phyloP scores from a whole-genome alignment of 1,140 invertebrate species.

The Macrosteles quadrilineatus region DNA sequence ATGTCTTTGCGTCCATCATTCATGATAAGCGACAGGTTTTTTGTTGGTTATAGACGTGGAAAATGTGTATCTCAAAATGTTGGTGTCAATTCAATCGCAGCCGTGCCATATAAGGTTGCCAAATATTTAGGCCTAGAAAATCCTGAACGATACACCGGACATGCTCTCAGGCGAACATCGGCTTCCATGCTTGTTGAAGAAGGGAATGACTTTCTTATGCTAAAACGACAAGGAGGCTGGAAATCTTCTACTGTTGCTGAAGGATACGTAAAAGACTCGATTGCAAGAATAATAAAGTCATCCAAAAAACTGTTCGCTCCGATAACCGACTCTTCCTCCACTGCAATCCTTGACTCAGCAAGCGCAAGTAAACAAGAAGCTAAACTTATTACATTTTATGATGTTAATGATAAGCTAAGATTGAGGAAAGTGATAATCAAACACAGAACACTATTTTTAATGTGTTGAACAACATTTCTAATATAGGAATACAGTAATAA shows the following conservation, averaged over 20 bases:
- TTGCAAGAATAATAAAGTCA: background rate
- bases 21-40: constrained; percentile 23
- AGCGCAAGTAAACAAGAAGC: background rate
- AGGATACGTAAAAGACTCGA: constrained; percentile 2
- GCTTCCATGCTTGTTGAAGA: constrained; percentile 27
- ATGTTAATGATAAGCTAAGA: background rate
- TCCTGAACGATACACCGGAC: constrained; percentile 24
- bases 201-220: constrained; percentile 31
- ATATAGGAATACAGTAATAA: too few relatives aligned
- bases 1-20: constrained; percentile 31
- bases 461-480: too few relatives aligned
- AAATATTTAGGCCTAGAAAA: constrained; percentile 26
- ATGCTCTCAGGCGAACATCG: constrained; percentile 29
- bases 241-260: constrained; percentile 33
- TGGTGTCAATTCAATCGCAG: constrained; percentile 35
- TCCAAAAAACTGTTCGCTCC: background rate
- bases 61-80: constrained; percentile 36
- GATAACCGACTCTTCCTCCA: background rate
- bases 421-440: background rate
- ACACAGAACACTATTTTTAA: background rate
- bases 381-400: background rate
- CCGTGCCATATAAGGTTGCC: constrained; percentile 32
- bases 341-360: background rate
- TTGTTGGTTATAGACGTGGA: constrained; percentile 35
- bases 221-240: constrained; percentile 37